Base-by-base conservation (phyloP, 2,888 invertebrate species). In the Ornithoptera alexandrae region DNA sequence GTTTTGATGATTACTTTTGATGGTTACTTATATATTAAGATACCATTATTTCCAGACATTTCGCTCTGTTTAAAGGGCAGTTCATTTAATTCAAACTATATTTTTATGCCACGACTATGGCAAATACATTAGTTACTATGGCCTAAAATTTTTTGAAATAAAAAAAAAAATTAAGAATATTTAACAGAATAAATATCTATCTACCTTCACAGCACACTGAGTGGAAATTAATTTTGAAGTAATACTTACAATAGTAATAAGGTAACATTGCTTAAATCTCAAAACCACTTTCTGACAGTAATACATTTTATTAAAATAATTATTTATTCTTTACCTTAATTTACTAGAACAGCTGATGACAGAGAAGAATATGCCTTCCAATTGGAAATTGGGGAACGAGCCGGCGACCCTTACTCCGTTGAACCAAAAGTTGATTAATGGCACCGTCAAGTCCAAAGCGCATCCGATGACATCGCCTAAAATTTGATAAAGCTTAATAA, bases 321-420 rank as follows among this genome's bases (percentile, higher is more conserved):
- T 12, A 22, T 24, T 22, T 22, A 22, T 10, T 10, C 3, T 20
- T 72, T 76, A 97, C 97, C 97, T 98, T 62, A 99, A 92, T 91
- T 98, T 99, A 36, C 99, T 98, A 1, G 99, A 99, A 83, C 99
- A 97, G 81, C 99, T 99, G 89, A 99, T 97, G 8, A 96, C 97
- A 0, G 99, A 99, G 86, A 98, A 99, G 92, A 99, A 99, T 97
- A 99, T 99, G 73, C 99, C 99, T 80, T 98, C 98, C 71, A 98
- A 89, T 85, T 99, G 99, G 89, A 99, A 99, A 85, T 98, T 96
- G 61, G 97, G 96, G 88, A 99, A 99, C 72, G 97, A 96, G 0
- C 98, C 99, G 58, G 95, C 94, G 65, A 98, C 95, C 75, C 95
- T 94, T 39, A 94, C 88, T 2, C 99, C 99, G 87, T 99, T 99